A percentile compares a stretch with the other conserved stretches of the same genome.
phyloP scores from a whole-genome alignment of 2,113 vertebrate species.

The Cavia porcellus region DNA sequence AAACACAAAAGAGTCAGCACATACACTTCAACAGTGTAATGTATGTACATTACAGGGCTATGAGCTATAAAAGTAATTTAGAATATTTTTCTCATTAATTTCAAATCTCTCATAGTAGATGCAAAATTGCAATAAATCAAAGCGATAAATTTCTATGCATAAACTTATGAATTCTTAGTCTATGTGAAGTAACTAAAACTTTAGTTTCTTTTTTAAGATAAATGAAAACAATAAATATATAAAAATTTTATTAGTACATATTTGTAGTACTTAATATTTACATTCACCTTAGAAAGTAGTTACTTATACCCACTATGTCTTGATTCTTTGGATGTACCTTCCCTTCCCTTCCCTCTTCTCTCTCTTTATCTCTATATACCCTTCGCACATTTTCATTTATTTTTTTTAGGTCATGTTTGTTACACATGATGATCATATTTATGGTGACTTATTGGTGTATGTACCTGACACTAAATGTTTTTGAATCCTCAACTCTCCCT shows the following conservation, averaged over 20 bases:
- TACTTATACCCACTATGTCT: neutral
- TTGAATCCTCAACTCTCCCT: neutral
- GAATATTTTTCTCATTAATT: constrained; percentile 12
- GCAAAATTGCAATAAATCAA: neutral
- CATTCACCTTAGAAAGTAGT: neutral
- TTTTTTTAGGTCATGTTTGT: neutral
- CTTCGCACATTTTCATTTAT: neutral
- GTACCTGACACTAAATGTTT: neutral
- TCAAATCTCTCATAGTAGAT: neutral
- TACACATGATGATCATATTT: neutral
- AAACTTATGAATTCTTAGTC: constrained; percentile 32
- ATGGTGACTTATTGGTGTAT: neutral
- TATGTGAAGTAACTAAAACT: constrained; percentile 21
- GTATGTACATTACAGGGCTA: neutral
- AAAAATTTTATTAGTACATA: neutral
- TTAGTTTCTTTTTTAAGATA: neutral
- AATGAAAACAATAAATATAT: neutral
- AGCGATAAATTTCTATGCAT: neutral
- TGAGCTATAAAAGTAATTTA: neutral
- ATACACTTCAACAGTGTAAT: neutral
- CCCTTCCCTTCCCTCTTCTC: neutral
- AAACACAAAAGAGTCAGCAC: neutral
- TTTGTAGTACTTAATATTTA: neutral
- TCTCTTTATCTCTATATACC: neutral
- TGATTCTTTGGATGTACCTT: neutral